Evolutionary conservation across 1,140 invertebrate species (phyloP).

Genomic region (Pantala flavescens): DNA sequence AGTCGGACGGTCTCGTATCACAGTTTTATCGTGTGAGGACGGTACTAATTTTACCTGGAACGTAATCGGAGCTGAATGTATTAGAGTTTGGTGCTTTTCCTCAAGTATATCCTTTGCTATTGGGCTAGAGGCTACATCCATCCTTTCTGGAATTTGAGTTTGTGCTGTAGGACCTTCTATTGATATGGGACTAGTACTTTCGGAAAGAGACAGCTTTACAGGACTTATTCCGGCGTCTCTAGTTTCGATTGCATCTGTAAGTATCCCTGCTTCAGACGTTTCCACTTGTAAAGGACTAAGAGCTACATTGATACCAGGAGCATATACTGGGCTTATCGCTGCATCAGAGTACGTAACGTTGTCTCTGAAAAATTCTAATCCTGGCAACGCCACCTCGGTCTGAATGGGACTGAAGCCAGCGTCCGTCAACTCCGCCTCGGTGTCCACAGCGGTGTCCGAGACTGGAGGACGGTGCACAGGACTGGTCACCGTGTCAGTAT

Average conservation of each 20-base stretch:
- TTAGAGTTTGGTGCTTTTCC: neutral
- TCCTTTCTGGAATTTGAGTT: conserved; percentile 18
- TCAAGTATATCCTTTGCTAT: conserved; percentile 10
- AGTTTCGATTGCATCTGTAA: conserved; percentile 38
- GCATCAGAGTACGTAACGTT: conserved; percentile 33
- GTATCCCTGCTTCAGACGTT: conserved; percentile 37
- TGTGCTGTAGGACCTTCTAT: conserved; percentile 13
- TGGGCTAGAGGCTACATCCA: conserved; percentile 16
- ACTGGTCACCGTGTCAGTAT: conserved; percentile 38
- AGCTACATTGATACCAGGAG: conserved; percentile 27
- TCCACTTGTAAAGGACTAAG: conserved; percentile 34
- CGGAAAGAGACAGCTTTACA: conserved; percentile 24
- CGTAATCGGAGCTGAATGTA: neutral
- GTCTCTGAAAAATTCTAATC: conserved; percentile 28
- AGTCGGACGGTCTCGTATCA: conserved; percentile 12
- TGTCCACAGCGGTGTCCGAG: conserved; percentile 37
- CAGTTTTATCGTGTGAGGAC: neutral
- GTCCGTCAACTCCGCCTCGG: conserved; percentile 42
- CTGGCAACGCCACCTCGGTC: conserved; percentile 31
- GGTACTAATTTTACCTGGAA: neutral
- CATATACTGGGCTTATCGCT: conserved; percentile 38
- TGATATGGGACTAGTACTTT: conserved; percentile 12
- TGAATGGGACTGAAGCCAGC: conserved; percentile 43
- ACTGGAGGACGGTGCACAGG: conserved; percentile 28
- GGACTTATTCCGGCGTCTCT: conserved; percentile 39